Evolutionary conservation across 2,888 invertebrate species (phyloP).

Genomic region (Neoascia interrupta): DNA sequence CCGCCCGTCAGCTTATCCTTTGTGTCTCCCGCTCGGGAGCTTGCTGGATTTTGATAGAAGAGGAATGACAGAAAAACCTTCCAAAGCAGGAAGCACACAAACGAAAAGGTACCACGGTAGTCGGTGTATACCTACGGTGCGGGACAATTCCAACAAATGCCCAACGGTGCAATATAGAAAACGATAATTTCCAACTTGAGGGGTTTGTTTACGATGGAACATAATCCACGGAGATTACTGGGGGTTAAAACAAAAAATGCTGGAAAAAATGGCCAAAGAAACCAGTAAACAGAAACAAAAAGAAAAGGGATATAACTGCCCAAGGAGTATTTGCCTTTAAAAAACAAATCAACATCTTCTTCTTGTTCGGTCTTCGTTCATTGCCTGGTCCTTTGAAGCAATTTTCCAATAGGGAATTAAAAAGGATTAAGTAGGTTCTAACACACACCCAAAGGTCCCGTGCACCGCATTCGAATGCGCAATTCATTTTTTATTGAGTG

Average conservation of each 20-base stretch:
- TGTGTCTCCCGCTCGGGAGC: neutral
- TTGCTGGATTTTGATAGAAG: slow-evolving; percentile 11
- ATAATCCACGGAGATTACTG: slow-evolving; percentile 67
- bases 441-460: neutral
- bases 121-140: slow-evolving; percentile 14
- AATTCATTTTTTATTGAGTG: slow-evolving; percentile 52
- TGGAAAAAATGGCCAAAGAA: neutral
- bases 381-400: slow-evolving; percentile 37
- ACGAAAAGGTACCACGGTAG: slow-evolving; percentile 44
- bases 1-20: slow-evolving; percentile 44
- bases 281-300: neutral
- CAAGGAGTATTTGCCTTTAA: slow-evolving; percentile 16
- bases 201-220: slow-evolving; percentile 65
- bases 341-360: slow-evolving; percentile 21
- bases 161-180: slow-evolving; percentile 65
- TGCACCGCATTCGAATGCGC: slow-evolving; percentile 22
- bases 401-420: slow-evolving; percentile 68
- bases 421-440: slow-evolving; percentile 55
- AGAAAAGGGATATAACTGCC: slow-evolving; percentile 33
- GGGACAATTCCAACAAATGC: slow-evolving; percentile 61
- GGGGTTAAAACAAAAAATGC: slow-evolving; percentile 51
- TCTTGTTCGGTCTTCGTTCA: neutral
- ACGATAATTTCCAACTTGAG: slow-evolving; percentile 69
- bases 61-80: slow-evolving; percentile 40
- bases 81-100: slow-evolving; percentile 1